phyloP scores from a whole-genome alignment of 2,113 vertebrate genomes.

The Cricetomys ansorgei region DNA sequence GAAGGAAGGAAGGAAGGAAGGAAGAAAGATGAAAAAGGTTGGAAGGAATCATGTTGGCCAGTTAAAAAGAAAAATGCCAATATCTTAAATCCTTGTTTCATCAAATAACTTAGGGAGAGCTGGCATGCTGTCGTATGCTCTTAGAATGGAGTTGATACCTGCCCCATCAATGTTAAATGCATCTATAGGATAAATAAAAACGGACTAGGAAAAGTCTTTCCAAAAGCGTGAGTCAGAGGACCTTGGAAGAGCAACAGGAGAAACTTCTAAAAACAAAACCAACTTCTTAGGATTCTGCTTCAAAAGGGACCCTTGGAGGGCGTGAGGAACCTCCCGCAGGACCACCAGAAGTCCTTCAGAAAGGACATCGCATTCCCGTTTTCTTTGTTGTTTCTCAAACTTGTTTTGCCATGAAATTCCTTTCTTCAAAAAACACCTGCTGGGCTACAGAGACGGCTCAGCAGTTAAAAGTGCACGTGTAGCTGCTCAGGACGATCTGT shows the following conservation, averaged over 20 bases:
- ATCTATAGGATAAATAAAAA: conserved; percentile 7
- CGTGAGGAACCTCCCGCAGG: neutral
- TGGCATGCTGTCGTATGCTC: neutral
- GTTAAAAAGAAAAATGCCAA: neutral
- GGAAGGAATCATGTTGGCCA: conserved; percentile 28
- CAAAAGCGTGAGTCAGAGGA: neutral
- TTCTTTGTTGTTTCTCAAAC: neutral
- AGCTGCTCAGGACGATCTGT: neutral
- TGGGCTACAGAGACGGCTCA: neutral
- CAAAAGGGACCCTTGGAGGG: neutral
- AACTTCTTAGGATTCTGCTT: neutral
- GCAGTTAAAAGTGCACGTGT: neutral
- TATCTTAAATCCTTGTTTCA: conserved; percentile 45
- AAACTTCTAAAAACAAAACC: neutral
- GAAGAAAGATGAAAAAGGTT: too few relatives aligned
- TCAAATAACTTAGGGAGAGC: neutral
- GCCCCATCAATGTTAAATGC: neutral
- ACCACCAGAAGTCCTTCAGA: neutral
- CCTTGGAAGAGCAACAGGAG: neutral
- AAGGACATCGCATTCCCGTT: neutral
- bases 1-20: too few relatives aligned
- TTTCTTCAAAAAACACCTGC: neutral
- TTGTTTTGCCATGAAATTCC: neutral
- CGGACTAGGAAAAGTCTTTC: conserved; percentile 10
- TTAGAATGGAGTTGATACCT: neutral